Percentiles rank a stretch among this genome's conserved stretches.
Conservation (phyloP, 2,113 vertebrate genomes). For the Lophotis ruficrista region DNA sequence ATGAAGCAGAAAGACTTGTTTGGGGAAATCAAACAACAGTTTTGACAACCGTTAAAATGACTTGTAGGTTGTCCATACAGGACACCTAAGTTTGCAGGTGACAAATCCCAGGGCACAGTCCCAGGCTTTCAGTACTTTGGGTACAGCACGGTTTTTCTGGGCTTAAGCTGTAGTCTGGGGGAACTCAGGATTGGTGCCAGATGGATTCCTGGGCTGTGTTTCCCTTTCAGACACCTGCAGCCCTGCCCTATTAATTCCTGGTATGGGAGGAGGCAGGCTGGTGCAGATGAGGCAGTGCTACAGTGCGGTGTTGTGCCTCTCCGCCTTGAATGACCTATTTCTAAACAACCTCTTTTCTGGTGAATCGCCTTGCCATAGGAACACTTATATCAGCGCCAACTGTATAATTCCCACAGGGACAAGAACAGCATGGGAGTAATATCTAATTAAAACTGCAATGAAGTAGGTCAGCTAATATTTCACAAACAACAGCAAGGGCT, state of each 20-base stretch:
- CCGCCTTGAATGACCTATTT: not conserved
- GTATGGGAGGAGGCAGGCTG: not conserved
- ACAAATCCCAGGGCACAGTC: not conserved
- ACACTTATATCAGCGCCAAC: conserved; percentile 4
- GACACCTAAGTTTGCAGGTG: not conserved
- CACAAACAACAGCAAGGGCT: conserved; percentile 50
- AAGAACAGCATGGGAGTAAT: conserved; percentile 54
- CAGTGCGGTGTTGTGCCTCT: not conserved
- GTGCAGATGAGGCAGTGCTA: not conserved
- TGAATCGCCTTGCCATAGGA: not conserved
- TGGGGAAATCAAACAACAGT: not conserved
- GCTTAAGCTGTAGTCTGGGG: not conserved
- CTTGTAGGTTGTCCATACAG: not conserved
- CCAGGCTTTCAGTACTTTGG: not conserved
- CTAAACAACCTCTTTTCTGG: not conserved
- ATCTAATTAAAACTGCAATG: conserved; percentile 67
- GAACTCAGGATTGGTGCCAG: not conserved
- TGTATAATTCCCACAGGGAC: conserved; percentile 40
- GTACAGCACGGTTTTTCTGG: not conserved
- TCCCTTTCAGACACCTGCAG: not conserved
- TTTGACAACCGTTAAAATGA: not conserved
- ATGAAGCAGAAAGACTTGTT: not conserved
- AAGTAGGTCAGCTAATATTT: conserved; percentile 69
- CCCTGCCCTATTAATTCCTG: not conserved
- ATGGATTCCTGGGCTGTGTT: not conserved